A percentile compares a stretch with the other conserved stretches of the same genome.
Conservation (phyloP, 2,113 vertebrate genomes). For the Tyto alba region DNA sequence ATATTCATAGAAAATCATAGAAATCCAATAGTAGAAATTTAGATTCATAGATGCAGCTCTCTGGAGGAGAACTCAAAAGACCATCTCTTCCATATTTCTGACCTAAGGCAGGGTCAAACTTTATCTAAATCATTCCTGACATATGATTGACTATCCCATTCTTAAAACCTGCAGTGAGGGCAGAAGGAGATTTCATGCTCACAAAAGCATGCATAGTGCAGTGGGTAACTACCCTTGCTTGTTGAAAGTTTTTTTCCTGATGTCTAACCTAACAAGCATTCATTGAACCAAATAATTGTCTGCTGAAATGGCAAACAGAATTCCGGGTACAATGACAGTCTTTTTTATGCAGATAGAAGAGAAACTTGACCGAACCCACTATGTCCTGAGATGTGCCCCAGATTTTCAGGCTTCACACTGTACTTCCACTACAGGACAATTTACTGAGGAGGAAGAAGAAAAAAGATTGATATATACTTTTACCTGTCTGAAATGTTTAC, state of each 20-base stretch:
- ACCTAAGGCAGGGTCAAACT: not conserved
- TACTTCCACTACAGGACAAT: not conserved
- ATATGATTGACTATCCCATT: not conserved
- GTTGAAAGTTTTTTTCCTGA: not conserved
- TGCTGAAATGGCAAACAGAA: not conserved
- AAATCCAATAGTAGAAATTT: not conserved
- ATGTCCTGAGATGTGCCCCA: not conserved
- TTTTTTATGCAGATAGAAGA: not conserved
- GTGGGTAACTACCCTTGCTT: not conserved
- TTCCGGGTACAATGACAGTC: not conserved
- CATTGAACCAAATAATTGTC: not conserved
- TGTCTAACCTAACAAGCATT: not conserved
- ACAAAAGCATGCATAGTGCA: not conserved
- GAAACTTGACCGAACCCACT: not conserved
- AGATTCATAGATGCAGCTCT: not conserved
- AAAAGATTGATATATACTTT: not conserved
- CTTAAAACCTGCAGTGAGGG: not conserved
- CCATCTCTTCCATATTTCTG: not conserved
- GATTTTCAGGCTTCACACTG: not conserved
- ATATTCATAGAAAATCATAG: constrained; percentile 44
- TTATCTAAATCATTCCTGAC: constrained; percentile 4
- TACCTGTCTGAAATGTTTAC: not conserved
- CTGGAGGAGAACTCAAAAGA: not conserved
- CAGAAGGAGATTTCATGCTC: constrained; percentile 36
- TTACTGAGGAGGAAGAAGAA: not conserved